Conservation (phyloP, 1,140 invertebrate species). For the Planococcus citri region DNA sequence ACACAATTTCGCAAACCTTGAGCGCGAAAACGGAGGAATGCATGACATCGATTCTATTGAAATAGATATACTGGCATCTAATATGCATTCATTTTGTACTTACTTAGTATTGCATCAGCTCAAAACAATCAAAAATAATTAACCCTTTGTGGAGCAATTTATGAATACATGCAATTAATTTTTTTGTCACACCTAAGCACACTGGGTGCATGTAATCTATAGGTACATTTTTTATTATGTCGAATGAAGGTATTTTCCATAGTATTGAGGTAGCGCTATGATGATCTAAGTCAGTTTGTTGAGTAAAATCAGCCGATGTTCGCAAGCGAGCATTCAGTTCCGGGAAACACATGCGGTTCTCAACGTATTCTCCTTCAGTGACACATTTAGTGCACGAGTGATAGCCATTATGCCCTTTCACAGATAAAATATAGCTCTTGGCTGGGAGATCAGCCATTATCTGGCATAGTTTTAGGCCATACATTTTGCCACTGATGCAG, state of each 20-base stretch:
- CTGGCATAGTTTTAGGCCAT: constrained; percentile 23
- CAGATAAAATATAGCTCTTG: constrained; percentile 27
- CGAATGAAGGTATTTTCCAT: constrained; percentile 26
- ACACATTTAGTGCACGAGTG: constrained; percentile 29
- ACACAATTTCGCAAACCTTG: no score
- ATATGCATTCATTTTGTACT: no score
- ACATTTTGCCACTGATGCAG: constrained; percentile 21
- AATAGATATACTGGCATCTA: no score
- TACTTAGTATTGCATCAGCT: no score
- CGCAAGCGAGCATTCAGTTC: constrained; percentile 25
- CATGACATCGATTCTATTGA: no score
- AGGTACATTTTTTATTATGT: constrained; percentile 32
- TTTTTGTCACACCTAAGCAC: constrained; percentile 34
- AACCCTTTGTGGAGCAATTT: no score
- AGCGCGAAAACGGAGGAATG: no score
- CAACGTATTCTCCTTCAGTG: constrained; percentile 27
- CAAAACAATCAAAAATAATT: no score
- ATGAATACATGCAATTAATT: no score
- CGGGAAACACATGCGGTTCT: constrained; percentile 27
- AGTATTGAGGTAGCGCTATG: constrained; percentile 31
- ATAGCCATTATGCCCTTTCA: constrained; percentile 29
- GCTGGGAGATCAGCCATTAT: constrained; percentile 30
- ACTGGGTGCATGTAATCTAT: constrained; percentile 36
- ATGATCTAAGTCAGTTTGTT: constrained; percentile 31
- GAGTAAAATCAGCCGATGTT: constrained; percentile 29